phyloP scores from a whole-genome alignment of 2,888 invertebrate species.

The Pyrocoelia pectoralis region DNA sequence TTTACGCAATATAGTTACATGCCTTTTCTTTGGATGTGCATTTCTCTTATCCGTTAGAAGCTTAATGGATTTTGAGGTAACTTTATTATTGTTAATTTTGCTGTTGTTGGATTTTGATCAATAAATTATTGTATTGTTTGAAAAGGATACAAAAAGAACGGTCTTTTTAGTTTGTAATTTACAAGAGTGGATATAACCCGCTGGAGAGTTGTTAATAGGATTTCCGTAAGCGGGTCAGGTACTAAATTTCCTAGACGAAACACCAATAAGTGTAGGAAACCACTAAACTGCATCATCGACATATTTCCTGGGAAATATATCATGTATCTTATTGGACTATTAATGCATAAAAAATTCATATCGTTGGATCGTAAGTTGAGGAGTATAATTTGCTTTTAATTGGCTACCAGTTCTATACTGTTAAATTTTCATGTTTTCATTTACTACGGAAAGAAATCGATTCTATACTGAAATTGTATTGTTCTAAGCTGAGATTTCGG shows the following conservation, averaged over 20 bases:
- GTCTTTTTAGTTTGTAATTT: neutral
- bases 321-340: neutral
- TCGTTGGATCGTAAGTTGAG: no score
- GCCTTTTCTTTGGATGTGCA: constrained; percentile 70
- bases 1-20: constrained; percentile 75
- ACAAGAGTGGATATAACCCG: neutral
- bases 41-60: constrained; percentile 69
- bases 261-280: neutral
- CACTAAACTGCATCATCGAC: constrained; percentile 7
- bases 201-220: neutral
- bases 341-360: neutral
- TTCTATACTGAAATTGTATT: no score
- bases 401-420: no score
- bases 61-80: constrained; percentile 73
- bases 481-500: no score
- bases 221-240: neutral
- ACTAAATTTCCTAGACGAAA: constrained; percentile 9
- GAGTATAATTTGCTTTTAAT: no score
- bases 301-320: neutral
- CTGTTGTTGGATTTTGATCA: neutral
- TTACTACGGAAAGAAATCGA: no score
- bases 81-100: constrained; percentile 2
- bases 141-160: neutral
- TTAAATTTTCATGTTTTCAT: no score
- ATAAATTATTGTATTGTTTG: neutral